Conservation (phyloP, 1,140 invertebrate species). For the Platorchestia sp. region DNA sequence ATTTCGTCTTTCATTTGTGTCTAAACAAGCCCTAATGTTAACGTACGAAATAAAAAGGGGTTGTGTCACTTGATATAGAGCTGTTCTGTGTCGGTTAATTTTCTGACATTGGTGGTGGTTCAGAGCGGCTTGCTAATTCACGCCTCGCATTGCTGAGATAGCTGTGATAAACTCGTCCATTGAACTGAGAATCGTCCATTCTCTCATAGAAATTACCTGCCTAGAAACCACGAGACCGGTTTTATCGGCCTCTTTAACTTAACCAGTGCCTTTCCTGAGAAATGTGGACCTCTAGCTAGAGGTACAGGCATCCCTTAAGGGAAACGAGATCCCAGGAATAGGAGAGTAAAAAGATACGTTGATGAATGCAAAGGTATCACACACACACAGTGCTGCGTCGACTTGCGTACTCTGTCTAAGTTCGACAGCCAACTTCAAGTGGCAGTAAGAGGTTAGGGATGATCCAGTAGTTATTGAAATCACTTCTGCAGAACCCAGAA, state of each 20-base stretch:
- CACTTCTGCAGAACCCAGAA: neutral
- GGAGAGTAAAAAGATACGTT: neutral
- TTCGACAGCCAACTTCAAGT: too few relatives aligned
- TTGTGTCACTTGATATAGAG: neutral
- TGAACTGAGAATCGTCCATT: neutral
- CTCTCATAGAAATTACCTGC: neutral
- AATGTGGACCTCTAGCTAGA: too few relatives aligned
- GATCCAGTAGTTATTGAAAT: neutral
- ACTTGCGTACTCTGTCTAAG: too few relatives aligned
- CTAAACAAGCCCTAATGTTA: neutral
- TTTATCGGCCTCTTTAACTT: neutral
- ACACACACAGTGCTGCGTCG: neutral
- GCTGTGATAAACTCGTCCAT: neutral
- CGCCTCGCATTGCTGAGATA: too few relatives aligned
- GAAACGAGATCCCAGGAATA: neutral
- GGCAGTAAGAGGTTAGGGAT: too few relatives aligned
- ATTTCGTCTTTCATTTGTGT: neutral
- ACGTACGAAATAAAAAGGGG: neutral
- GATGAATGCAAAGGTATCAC: neutral
- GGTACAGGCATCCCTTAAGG: too few relatives aligned
- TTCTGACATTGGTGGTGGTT: neutral
- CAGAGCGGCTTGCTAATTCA: too few relatives aligned
- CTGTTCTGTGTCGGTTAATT: neutral
- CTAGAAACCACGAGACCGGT: neutral
- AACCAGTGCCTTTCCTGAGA: neutral